phyloP scores from a whole-genome alignment of 2,888 invertebrate genomes.

The Mythimna lalbum region DNA sequence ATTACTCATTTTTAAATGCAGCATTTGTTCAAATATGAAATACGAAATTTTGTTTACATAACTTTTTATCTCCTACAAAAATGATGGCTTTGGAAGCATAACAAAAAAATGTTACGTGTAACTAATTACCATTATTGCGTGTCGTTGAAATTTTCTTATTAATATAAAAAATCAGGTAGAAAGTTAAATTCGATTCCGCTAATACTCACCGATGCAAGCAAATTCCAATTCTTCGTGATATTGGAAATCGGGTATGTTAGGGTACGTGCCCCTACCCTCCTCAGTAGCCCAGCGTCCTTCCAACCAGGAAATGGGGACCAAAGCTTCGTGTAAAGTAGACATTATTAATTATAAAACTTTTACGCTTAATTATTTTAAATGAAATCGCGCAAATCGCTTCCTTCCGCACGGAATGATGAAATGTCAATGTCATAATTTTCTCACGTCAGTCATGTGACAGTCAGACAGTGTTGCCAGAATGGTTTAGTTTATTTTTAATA shows the following conservation, averaged over 20 bases:
- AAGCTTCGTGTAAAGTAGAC: conserved; percentile 80
- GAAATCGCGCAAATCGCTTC: not conserved
- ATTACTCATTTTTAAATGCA: not conserved
- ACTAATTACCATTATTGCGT: not conserved
- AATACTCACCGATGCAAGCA: conserved; percentile 81
- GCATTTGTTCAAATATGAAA: conserved; percentile 35
- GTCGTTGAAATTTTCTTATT: not conserved
- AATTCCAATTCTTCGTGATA: conserved; percentile 91
- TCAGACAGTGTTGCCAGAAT: conserved; percentile 3
- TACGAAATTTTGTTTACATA: conserved; percentile 35
- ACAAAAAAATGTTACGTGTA: not conserved
- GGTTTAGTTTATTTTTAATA: too few relatives aligned
- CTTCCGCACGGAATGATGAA: not conserved
- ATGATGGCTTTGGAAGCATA: not conserved
- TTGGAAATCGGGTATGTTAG: conserved; percentile 89
- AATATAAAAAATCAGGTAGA: not conserved
- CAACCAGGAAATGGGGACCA: conserved; percentile 91
- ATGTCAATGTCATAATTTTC: not conserved
- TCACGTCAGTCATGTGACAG: not conserved
- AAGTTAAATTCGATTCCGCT: not conserved
- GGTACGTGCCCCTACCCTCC: conserved; percentile 88
- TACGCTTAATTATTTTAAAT: not conserved
- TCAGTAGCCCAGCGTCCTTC: conserved; percentile 91
- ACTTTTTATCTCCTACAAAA: not conserved
- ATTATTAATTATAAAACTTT: conserved; percentile 15